phyloP scores from a whole-genome alignment of 2,888 invertebrate species.

The Eupithecia tripunctaria region DNA sequence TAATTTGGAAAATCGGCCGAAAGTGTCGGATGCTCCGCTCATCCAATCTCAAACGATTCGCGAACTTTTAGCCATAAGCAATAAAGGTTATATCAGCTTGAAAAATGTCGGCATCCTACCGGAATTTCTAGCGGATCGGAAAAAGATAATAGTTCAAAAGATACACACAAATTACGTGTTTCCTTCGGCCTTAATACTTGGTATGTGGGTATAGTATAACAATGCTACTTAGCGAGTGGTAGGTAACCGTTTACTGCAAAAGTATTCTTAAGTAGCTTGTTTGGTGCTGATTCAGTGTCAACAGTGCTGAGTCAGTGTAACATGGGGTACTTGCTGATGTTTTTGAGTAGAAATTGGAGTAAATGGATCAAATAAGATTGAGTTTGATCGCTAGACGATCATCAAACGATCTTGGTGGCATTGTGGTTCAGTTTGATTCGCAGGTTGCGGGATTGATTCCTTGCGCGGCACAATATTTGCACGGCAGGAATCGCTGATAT shows the following conservation, averaged over 20 bases:
- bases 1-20: slow-evolving; percentile 61
- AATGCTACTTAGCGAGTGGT: not conserved
- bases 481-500: too few species aligned
- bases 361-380: not conserved
- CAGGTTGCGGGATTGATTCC: too few species aligned
- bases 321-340: not conserved
- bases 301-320: not conserved
- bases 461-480: too few species aligned
- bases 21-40: slow-evolving; percentile 56
- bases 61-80: slow-evolving; percentile 13
- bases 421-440: too few species aligned
- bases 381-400: too few species aligned
- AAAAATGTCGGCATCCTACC: slow-evolving; percentile 53
- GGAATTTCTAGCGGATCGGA: slow-evolving; percentile 79
- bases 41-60: slow-evolving; percentile 26
- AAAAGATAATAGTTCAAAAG: slow-evolving; percentile 76
- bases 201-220: slow-evolving; percentile 47
- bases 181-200: slow-evolving; percentile 76
- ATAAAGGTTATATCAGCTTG: slow-evolving; percentile 46
- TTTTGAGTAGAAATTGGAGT: not conserved
- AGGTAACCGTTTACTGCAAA: not conserved
- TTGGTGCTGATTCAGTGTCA: not conserved
- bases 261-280: not conserved
- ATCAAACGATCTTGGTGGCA: too few species aligned
- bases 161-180: slow-evolving; percentile 72